Base-by-base conservation (phyloP, 2,113 vertebrate species). In the Pluvialis apricaria region DNA sequence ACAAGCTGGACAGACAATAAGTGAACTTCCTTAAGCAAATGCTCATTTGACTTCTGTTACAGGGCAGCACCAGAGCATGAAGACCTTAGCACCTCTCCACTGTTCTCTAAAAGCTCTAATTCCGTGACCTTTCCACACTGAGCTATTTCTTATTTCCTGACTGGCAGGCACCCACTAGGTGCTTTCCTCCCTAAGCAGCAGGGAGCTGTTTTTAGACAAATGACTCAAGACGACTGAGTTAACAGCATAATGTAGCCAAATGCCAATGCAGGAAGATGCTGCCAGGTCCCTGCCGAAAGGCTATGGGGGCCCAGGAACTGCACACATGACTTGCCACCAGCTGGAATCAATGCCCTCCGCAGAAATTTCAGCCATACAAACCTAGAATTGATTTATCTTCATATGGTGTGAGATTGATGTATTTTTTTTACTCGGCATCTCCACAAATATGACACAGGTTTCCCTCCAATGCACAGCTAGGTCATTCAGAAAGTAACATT, bases 171-270 rank as follows among this genome's bases (percentile, higher is more conserved):
- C 84, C 71, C 87, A 87, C 70, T 61, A 89, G 81, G 81, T 89
- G 78, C 66, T 72, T 73, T 91, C 58, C 45, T 94, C 70, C 49
- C 78, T 65, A n/a, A 52, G 88, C 58, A 95, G 83, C 52, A 2
- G 8, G 40, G 86, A 95, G 66, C 32, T 82, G 80, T 91, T 95
- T 95, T 94, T 79, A 95, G 92, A 91, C 64, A 84, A 96, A 95
- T 91, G 83, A 95, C 45, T 95, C 90, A 88, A 75, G 82, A 94
- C 4, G 22, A 93, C 68, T n/a, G 72, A 88, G 19, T 28, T 86
- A 47, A 84, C 52, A 94, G 81, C 66, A 72, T 18, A 45, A 54
- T 0, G 21, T 12, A 88, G 91, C 70, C 83, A 87, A 82, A 97
- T 93, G 73, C 81, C 94, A 92, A 85, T 2, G 11, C 28, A 85